Base-by-base conservation (phyloP, 2,797 vertebrate genomes). In the Peromyscus attwateri region DNA sequence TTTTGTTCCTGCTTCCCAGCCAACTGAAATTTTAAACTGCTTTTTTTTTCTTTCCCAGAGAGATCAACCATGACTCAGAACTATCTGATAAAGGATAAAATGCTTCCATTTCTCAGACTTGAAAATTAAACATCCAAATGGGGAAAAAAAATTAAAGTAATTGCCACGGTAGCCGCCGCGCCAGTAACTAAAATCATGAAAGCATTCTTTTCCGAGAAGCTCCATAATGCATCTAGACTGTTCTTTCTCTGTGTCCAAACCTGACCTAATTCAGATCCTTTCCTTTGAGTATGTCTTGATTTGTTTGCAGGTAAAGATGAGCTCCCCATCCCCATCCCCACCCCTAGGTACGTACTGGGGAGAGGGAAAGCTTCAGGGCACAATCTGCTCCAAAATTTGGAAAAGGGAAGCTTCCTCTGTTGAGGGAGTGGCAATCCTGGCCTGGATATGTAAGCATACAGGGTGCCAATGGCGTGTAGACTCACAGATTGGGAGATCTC, bases 1-100 rank as follows among this genome's bases (percentile, higher is more conserved):
- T 49, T 95, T 94, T 76, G 76, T 71, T 79, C 71, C 64, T 84
- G n/a, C 68, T 97, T 94, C 82, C 95, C 55, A 92, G 66, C 25
- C 94, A 93, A 84, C 82, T 80, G 37, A 95, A 89, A 93, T 91
- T 92, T 96, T 81, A 91, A 91, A 46, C 70, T 91, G 71, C 89
- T 82, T 85, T 95, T 73, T 83, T 92, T 90, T 0, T 19, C 4
- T 10, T 27, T 0, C 5, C 80, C 95, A 91, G 60, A 71, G 11
- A 17, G n/a, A 91, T 40, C 82, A 91, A 77, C 76, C 75, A 64
- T 97, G 95, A 97, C 82, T 97, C 97, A 94, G 6, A 84, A 84
- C 85, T 95, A 60, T 97, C 89, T 95, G 80, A 95, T 96, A 89
- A 98, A 94, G 57, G 62, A 92, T 93, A 95, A 97, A 96, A 93